Conservation (phyloP, 1,140 invertebrate genomes). For the Drosophila ananassae region DNA sequence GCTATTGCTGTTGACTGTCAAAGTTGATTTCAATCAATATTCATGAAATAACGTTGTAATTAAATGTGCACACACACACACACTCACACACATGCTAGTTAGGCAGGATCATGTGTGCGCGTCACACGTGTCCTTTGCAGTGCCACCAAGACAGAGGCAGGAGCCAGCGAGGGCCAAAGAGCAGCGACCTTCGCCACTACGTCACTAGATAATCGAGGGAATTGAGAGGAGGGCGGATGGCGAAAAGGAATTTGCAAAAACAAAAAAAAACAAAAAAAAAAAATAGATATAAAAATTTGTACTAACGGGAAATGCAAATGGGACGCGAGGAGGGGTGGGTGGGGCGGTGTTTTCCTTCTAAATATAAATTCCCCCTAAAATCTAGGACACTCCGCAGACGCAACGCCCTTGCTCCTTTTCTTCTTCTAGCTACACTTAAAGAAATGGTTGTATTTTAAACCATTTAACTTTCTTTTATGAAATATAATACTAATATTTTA, state of each 20-base stretch:
- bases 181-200: conserved; percentile 48
- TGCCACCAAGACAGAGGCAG: neutral
- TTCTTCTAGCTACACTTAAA: neutral
- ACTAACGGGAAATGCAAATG: conserved; percentile 16
- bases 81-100: conserved; percentile 3
- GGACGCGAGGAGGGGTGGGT: neutral
- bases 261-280: conserved; percentile 14
- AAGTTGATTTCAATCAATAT: conserved; percentile 68
- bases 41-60: conserved; percentile 64
- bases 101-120: conserved; percentile 35
- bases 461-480: too few relatives aligned
- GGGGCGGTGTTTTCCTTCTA: conserved; percentile 4
- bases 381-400: conserved; percentile 42
- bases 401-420: neutral
- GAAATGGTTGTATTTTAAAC: neutral
- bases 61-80: conserved; percentile 37
- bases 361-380: conserved; percentile 43
- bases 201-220: conserved; percentile 45
- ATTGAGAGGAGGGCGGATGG: neutral
- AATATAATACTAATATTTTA: too few relatives aligned
- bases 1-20: conserved; percentile 1
- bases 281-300: neutral
- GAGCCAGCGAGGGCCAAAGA: conserved; percentile 6
- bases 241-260: conserved; percentile 29
- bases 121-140: conserved; percentile 74